Conservation (phyloP, 2,888 invertebrate genomes). For the Hipparchia sbordonii region DNA sequence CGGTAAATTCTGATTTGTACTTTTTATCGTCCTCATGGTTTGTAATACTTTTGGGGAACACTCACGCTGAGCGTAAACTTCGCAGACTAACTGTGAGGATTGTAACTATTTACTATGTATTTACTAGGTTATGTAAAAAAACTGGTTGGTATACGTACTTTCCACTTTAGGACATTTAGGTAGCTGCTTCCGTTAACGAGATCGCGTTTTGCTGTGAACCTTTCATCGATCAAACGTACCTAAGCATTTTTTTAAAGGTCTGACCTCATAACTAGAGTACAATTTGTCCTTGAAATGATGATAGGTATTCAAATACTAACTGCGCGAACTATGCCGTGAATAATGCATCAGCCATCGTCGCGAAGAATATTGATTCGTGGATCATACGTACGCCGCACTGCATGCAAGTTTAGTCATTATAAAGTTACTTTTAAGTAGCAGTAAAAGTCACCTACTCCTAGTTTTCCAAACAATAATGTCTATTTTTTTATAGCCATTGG, state of each 20-base stretch:
- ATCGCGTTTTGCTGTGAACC: not conserved
- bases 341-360: conserved; percentile 29
- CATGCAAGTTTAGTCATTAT: not conserved
- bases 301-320: conserved; percentile 30
- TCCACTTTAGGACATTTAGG: no score
- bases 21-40: no score
- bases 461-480: no score
- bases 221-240: conserved; percentile 3
- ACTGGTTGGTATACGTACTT: no score
- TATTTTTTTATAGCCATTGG: no score
- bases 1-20: no score
- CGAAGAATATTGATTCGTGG: conserved; percentile 29
- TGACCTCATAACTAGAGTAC: conserved; percentile 11
- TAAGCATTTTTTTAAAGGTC: not conserved
- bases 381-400: conserved; percentile 13
- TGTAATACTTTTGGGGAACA: no score
- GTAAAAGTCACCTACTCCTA: no score
- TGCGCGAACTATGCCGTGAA: conserved; percentile 25
- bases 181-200: no score
- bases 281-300: conserved; percentile 12
- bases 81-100: no score
- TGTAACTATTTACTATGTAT: no score
- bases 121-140: not conserved
- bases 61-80: no score
- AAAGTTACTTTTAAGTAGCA: not conserved